Conservation (phyloP, 2,113 vertebrate genomes). For the Hucho hucho region DNA sequence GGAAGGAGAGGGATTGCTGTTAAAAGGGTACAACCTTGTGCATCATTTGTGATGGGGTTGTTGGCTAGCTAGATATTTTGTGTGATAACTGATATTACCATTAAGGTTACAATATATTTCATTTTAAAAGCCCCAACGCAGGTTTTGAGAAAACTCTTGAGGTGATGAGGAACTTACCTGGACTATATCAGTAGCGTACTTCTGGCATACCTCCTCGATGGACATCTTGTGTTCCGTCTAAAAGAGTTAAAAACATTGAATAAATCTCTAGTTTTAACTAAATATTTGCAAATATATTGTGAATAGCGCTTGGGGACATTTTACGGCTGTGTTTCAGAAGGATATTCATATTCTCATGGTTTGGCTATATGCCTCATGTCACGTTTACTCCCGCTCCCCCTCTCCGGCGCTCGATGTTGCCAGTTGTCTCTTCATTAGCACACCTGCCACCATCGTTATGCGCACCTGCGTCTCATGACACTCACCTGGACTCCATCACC, state of each 20-base stretch:
- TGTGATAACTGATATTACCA: no score
- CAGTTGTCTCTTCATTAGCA: no score
- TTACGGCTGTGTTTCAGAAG: no score
- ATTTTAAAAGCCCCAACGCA: neutral
- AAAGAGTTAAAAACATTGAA: neutral
- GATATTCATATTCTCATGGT: neutral
- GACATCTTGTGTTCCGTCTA: slow-evolving; percentile 96
- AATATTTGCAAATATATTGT: no score
- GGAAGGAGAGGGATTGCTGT: neutral
- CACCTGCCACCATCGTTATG: no score
- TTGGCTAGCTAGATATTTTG: no score
- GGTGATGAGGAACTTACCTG: slow-evolving; percentile 71
- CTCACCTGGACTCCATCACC: no score
- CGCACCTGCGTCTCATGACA: no score
- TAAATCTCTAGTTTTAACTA: neutral
- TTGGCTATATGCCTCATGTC: neutral
- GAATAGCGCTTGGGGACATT: no score
- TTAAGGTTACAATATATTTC: neutral
- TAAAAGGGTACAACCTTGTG: neutral
- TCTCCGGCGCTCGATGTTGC: no score
- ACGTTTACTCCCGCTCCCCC: no score
- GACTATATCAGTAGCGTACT: slow-evolving; percentile 87
- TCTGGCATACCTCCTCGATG: slow-evolving; percentile 87
- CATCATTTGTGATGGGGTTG: no score
- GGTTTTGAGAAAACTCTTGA: neutral